A percentile compares a stretch with the other conserved stretches of the same genome.
phyloP scores from a whole-genome alignment of 2,797 vertebrate species.

The Sebastes elongatus region DNA sequence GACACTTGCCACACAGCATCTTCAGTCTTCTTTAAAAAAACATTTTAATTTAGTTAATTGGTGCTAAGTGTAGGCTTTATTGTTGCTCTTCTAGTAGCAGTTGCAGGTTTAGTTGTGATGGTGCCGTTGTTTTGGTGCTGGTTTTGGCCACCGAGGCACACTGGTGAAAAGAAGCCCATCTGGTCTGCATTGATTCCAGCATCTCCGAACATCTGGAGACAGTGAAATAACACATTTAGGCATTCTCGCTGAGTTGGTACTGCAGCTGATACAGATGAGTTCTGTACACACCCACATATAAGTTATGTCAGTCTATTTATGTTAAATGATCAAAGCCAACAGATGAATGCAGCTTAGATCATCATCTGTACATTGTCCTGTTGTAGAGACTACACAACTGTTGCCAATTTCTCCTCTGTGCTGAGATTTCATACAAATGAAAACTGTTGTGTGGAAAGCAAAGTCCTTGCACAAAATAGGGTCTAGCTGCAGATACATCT shows the following conservation, averaged over 20 bases:
- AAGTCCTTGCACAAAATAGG: neutral
- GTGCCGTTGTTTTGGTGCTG: conserved; percentile 17
- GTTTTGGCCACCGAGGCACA: neutral
- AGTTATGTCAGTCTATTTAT: conserved; percentile 9
- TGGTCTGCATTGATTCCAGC: conserved; percentile 61
- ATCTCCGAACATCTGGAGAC: conserved; percentile 71
- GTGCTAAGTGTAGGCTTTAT: neutral
- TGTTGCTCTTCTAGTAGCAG: neutral
- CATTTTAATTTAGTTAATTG: neutral
- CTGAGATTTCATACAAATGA: neutral
- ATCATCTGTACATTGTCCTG: neutral
- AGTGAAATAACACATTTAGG: conserved; percentile 68
- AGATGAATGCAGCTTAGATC: neutral
- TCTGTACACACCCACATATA: neutral
- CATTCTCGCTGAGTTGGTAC: conserved; percentile 29
- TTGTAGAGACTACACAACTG: neutral
- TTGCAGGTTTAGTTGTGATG: neutral
- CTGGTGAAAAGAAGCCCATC: conserved; percentile 52
- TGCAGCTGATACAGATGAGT: conserved; percentile 35
- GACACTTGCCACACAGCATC: neutral
- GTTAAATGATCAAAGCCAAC: conserved; percentile 30
- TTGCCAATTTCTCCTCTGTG: neutral
- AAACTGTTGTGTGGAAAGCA: neutral
- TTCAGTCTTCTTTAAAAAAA: neutral
- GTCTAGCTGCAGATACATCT: neutral